These are phyloP conservation scores for Caenorhabditis japonica DNA, from an alignment of 2,888 invertebrate genomes.

Conservation along the genomic window DNA sequence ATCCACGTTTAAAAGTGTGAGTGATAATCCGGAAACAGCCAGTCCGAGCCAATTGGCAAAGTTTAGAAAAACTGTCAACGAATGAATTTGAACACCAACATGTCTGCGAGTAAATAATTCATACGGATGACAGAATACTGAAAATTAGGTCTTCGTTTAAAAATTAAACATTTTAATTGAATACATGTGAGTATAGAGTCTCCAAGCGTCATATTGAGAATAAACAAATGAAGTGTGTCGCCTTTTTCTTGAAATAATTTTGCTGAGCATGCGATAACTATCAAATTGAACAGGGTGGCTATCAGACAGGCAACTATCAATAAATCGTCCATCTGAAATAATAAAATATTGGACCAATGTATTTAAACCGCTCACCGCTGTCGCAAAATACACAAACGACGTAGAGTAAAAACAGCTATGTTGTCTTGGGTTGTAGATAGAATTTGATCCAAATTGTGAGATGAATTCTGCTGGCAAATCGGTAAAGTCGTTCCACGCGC, in stretches of 20 bases:
- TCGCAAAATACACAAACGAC: slow-evolving; percentile 13
- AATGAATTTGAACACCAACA: slow-evolving; percentile 61
- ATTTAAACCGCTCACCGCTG: slow-evolving; percentile 4
- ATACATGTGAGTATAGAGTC: slow-evolving; percentile 72
- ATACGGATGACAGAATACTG: slow-evolving; percentile 76
- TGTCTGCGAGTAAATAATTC: slow-evolving; percentile 74
- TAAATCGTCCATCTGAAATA: slow-evolving; percentile 71
- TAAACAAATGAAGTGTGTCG: slow-evolving; percentile 76
- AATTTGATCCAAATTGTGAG: slow-evolving; percentile 1
- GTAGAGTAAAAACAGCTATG: slow-evolving; percentile 1
- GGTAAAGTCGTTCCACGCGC: slow-evolving; percentile 41
- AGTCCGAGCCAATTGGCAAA: slow-evolving; percentile 75
- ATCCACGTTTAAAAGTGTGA: slow-evolving; percentile 74
- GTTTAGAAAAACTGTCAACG: slow-evolving; percentile 69
- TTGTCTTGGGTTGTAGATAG: background rate
- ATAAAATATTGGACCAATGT: background rate
- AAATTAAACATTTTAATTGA: background rate
- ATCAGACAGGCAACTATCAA: slow-evolving; percentile 70
- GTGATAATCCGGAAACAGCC: slow-evolving; percentile 73
- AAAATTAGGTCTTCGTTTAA: slow-evolving; percentile 25
- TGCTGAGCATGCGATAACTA: slow-evolving; percentile 73
- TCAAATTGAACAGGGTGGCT: slow-evolving; percentile 73
- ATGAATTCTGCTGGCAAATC: slow-evolving; percentile 31
- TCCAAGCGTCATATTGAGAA: slow-evolving; percentile 76
- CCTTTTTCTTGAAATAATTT: slow-evolving; percentile 68